These are phyloP conservation scores for Peromyscus aztecus DNA, from an alignment of 2,797 vertebrate genomes.

Conservation along the genomic window DNA sequence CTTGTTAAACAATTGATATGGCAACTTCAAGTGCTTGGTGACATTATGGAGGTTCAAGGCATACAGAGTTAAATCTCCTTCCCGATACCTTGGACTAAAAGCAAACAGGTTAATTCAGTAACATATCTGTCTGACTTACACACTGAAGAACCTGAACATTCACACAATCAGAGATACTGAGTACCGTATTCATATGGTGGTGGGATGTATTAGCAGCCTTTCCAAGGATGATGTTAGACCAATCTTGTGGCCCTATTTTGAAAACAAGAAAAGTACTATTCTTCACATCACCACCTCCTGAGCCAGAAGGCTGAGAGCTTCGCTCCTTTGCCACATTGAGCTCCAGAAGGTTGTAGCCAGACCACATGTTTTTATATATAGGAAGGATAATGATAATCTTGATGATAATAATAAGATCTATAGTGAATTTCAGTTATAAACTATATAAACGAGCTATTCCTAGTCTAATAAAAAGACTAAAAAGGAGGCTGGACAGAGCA, in stretches of 20 bases:
- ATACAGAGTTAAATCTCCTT: slow-evolving; percentile 93
- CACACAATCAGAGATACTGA: not conserved
- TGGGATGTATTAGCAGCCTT: not conserved
- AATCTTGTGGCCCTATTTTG: not conserved
- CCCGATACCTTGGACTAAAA: slow-evolving; percentile 89
- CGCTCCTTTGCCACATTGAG: not conserved
- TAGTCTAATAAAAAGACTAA: not conserved
- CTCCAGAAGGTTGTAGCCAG: not conserved
- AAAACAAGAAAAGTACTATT: not conserved
- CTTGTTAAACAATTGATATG: slow-evolving; percentile 84
- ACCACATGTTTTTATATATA: not conserved
- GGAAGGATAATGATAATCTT: not conserved
- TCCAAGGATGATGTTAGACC: not conserved
- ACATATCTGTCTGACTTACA: not conserved
- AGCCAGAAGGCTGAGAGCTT: not conserved
- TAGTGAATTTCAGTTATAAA: slow-evolving; percentile 19
- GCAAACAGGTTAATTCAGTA: slow-evolving; percentile 46
- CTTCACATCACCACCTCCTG: not conserved
- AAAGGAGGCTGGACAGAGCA: not conserved
- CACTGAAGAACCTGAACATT: not conserved
- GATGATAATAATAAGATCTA: slow-evolving; percentile 5
- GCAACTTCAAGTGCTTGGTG: slow-evolving; percentile 88
- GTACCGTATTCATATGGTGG: not conserved
- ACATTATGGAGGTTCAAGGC: slow-evolving; percentile 92
- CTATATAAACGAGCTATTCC: not conserved